Conservation (phyloP, 2,113 vertebrate species). For the Megaleporinus macrocephalus region DNA sequence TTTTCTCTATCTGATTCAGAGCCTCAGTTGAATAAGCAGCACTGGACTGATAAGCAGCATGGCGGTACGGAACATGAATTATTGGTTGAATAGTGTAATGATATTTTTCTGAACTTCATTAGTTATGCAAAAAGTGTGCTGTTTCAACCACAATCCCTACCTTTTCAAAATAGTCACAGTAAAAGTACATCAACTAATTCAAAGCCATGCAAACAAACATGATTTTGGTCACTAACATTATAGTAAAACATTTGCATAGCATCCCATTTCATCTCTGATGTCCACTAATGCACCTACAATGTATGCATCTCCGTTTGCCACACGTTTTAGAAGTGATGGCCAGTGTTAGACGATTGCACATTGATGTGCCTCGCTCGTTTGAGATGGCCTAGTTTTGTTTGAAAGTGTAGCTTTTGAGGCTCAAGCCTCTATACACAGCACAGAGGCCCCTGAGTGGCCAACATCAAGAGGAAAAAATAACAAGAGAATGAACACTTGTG, state of each 20-base stretch:
- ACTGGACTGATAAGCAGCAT: not conserved
- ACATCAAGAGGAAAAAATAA: constrained; percentile 5
- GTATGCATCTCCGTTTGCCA: not conserved
- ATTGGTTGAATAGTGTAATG: too few relatives aligned
- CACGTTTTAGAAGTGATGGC: not conserved
- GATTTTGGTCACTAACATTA: not conserved
- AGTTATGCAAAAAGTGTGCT: too few relatives aligned
- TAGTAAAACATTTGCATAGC: not conserved
- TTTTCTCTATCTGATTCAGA: not conserved
- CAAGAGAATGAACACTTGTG: not conserved
- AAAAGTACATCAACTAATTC: too few relatives aligned
- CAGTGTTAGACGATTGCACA: not conserved
- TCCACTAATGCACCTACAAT: not conserved
- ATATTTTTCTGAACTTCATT: too few relatives aligned
- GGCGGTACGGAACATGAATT: too few relatives aligned
- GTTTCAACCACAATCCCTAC: too few relatives aligned
- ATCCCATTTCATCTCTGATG: not conserved
- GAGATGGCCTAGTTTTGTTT: constrained; percentile 20
- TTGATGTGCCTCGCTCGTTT: not conserved
- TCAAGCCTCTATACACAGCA: constrained; percentile 13
- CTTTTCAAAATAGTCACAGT: too few relatives aligned
- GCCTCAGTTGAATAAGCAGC: not conserved
- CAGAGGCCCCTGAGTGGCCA: constrained; percentile 3
- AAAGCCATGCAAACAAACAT: too few relatives aligned
- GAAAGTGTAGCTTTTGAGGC: not conserved